Conservation (phyloP, 2,888 invertebrate species). For the Macropis europaea region DNA sequence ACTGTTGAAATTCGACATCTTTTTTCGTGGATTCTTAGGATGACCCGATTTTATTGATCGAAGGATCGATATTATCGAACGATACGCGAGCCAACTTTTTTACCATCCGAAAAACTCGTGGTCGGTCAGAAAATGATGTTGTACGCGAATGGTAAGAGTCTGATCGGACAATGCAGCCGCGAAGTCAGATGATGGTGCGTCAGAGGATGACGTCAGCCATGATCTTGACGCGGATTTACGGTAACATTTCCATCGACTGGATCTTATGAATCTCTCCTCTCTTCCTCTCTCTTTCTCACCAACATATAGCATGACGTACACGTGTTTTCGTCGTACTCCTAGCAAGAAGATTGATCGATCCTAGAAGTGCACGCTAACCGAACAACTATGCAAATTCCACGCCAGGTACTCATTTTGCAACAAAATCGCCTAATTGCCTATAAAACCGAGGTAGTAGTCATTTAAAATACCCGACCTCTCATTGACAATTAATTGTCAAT, state of each 20-base stretch:
- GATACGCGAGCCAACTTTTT: too few relatives aligned
- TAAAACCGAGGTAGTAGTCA: too few relatives aligned
- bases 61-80: neutral
- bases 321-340: conserved; percentile 10
- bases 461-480: too few relatives aligned
- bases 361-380: neutral
- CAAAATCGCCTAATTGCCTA: too few relatives aligned
- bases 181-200: conserved; percentile 51
- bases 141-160: too few relatives aligned
- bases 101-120: too few relatives aligned
- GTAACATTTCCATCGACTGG: conserved; percentile 38
- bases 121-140: too few relatives aligned
- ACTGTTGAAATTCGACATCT: neutral
- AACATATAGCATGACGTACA: neutral
- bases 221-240: conserved; percentile 52
- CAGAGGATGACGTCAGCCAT: conserved; percentile 65
- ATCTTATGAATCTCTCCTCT: conserved; percentile 5
- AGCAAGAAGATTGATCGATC: conserved; percentile 4
- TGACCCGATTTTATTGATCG: neutral
- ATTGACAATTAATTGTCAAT: too few relatives aligned
- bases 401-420: too few relatives aligned
- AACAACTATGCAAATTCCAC: too few relatives aligned
- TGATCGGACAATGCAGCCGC: conserved; percentile 11
- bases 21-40: neutral
- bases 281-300: neutral